Conservation (phyloP, 2,797 vertebrate genomes). For the Lacerta viridis region DNA sequence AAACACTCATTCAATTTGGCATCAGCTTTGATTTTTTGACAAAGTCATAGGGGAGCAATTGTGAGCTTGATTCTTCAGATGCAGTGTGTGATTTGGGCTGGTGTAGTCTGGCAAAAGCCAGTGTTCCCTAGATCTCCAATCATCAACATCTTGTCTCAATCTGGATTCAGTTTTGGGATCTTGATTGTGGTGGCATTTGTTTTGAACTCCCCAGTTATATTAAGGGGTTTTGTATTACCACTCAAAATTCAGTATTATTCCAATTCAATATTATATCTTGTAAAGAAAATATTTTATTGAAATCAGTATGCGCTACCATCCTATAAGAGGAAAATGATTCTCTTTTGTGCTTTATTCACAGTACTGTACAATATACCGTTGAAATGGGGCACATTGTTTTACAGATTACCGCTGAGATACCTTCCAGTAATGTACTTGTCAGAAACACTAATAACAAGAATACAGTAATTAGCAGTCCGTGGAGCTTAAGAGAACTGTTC, state of each 20-base stretch:
- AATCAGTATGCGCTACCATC: not conserved
- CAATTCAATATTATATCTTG: not conserved
- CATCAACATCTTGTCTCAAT: accelerated
- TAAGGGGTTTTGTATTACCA: conserved; percentile 13
- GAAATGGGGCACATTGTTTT: not conserved
- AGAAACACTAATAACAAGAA: not conserved
- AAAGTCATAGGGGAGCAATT: not conserved
- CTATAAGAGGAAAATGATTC: not conserved
- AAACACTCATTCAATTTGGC: not conserved
- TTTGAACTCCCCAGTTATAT: not conserved
- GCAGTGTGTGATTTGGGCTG: not conserved
- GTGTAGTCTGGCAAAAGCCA: not conserved
- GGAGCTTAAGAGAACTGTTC: conserved; percentile 14
- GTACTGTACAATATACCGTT: not conserved
- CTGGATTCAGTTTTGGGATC: not conserved
- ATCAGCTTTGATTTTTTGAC: not conserved
- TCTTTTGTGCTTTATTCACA: not conserved
- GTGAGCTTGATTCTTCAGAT: not conserved
- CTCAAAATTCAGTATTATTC: not conserved
- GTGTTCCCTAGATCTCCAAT: not conserved
- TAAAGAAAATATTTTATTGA: not conserved
- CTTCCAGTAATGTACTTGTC: not conserved
- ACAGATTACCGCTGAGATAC: conserved; percentile 10
- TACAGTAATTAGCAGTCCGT: conserved; percentile 6
- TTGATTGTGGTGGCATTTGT: not conserved